Base-by-base conservation (phyloP, 2,113 vertebrate species). In the Ctenodactylus gundi region DNA sequence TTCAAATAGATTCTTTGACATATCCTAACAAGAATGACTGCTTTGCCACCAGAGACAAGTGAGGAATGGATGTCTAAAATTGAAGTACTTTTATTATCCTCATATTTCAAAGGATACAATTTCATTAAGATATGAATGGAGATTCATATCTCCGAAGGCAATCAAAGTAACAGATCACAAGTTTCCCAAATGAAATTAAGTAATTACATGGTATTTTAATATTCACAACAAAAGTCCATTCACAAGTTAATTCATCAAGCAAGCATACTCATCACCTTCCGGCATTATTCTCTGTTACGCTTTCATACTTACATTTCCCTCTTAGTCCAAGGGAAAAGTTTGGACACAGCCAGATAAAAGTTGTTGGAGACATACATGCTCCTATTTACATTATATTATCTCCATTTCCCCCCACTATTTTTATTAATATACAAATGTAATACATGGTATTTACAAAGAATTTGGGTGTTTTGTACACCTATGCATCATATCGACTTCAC, bases 21-120 rank as follows among this genome's bases (percentile, higher is more conserved):
- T 94, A 83, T 97, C 41, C 86, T 96, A 95, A 94, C n/a, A 95
- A 93, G 72, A 95, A 95, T 72, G 87, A 93, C 39, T 62, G 76
- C 60, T 70, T 39, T 62, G 97, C 70, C 91, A 78, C 51, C 77
- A 90, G 53, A 93, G 75, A 96, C 29, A 76, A 92, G 53, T 93
- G 97, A 97, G 93, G 80, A 92, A 70, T 34, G 76, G 34, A 84
- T 49, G 6, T 64, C 31, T 89, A 73, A 7, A 96, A 93, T 95
- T 85, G 97, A 95, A 97, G 70, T 55, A 73, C 55, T 4, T 92
- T 96, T 93, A 72, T 88, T 46, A 4, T 92, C 67, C 34, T 91
- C 75, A 41, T 84, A 91, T 97, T 98, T 97, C 93, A 97, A 97
- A 97, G 93, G 78, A 91, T 95, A 17, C 13, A 39, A 84, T 97